Base-by-base conservation (phyloP, 1,140 invertebrate genomes). In the Zaprionus kolodkinae region DNA sequence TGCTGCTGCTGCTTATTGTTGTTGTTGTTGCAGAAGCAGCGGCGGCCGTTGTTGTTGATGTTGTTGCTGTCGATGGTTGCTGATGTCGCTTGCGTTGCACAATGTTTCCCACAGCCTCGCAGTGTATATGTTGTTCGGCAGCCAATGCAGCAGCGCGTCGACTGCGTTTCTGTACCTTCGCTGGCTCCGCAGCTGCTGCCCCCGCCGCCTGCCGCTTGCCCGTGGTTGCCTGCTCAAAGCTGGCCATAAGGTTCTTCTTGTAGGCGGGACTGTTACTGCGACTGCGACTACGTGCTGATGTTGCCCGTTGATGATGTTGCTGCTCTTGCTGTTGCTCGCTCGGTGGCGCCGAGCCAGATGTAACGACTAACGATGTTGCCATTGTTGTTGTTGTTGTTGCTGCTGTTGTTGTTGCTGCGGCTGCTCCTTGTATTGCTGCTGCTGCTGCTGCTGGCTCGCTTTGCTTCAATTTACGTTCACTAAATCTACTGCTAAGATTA, bases 161-260 rank as follows among this genome's bases (percentile, higher is more conserved):
- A 68, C 81, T 89, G 12, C 86, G 78, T 48, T 89, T 90, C 48
- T 91, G 85, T 17, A 50, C 17, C 10, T 79, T 81, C 27, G 40
- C 35, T 9, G 65, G 25, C 10, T 56, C 33, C 48, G 48, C 17
- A 33, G 54, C n/a, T 52, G 59, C 50, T 30, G 59, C 43, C 54
- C 10, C 25, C 60, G 61, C 27, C 35, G 38, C 21, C 17, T 57
- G 57, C 27, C 43, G 43, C 60, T 60, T 59, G 48, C 12, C 27
- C 57, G 61, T 9, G 38, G 75, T 33, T 63, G 61, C 36, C 38
- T 72, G 78, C 13, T 85, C 87, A 61, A 92, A 92, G 43, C 81
- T 91, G 56, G 76, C 73, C 70, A 90, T 79, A n/a, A 92, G 84
- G 69, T 92, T 92, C 66, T 92, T 92, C 50, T 90, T 88, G 70